phyloP scores from a whole-genome alignment of 2,888 invertebrate species.

The Nomada lathburiana region DNA sequence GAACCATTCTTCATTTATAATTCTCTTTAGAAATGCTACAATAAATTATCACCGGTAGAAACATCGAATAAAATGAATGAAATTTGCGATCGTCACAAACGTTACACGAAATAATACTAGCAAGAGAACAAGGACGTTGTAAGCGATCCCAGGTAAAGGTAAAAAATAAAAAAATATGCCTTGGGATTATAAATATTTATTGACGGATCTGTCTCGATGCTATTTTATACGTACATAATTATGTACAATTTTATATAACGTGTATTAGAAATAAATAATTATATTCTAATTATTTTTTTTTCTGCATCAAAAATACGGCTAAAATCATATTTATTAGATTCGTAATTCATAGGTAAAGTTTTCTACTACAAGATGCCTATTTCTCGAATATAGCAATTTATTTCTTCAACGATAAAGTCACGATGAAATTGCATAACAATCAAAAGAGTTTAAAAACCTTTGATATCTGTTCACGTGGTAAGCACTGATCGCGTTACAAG shows the following conservation, averaged over 20 bases:
- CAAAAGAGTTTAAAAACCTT: conserved; percentile 38
- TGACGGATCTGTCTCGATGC: background rate
- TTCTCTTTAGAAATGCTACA: too few species aligned
- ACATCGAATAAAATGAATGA: background rate
- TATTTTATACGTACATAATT: background rate
- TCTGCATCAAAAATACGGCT: too few species aligned
- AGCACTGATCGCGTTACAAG: conserved; percentile 27
- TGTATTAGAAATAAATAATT: too few species aligned
- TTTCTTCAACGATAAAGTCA: background rate
- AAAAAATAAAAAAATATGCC: background rate
- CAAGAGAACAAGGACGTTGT: background rate
- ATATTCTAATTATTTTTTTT: too few species aligned
- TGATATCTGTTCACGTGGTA: conserved; percentile 51
- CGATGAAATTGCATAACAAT: conserved; percentile 36
- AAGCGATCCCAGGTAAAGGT: conserved; percentile 1
- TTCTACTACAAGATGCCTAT: background rate
- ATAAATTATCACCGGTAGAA: too few species aligned
- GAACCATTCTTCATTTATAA: background rate
- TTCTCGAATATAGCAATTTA: background rate
- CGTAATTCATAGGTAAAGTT: too few species aligned
- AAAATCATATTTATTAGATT: too few species aligned
- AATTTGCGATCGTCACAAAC: conserved; percentile 20
- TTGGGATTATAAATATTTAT: too few species aligned
- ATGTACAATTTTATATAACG: too few species aligned
- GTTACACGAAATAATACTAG: conserved; percentile 5